These are phyloP conservation scores for Hoplodrina ambigua DNA, from an alignment of 2,888 invertebrate species.

Conservation along the genomic window DNA sequence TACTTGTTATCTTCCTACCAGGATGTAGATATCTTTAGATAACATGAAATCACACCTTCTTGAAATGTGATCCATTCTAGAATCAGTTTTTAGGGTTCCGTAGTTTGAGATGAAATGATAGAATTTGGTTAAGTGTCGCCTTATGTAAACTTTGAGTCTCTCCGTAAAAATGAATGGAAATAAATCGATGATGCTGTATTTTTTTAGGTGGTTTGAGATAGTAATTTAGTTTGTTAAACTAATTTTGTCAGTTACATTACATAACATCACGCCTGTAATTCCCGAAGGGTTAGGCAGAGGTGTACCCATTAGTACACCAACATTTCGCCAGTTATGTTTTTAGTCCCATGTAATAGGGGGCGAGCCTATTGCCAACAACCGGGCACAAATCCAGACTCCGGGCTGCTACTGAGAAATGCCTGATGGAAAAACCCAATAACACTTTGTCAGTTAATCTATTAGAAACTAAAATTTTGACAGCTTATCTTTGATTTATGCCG, in stretches of 20 bases:
- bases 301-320: too few species aligned
- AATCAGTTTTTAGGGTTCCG: neutral
- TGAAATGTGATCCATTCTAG: constrained; percentile 9
- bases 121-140: neutral
- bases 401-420: too few species aligned
- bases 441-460: too few species aligned
- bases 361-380: too few species aligned
- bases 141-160: neutral
- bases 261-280: too few species aligned
- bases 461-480: neutral
- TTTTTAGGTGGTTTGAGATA: neutral
- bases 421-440: too few species aligned
- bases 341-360: too few species aligned
- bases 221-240: neutral
- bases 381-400: too few species aligned
- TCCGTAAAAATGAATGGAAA: constrained; percentile 2
- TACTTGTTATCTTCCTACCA: constrained; percentile 11
- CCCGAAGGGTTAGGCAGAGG: too few species aligned
- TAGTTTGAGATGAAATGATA: neutral
- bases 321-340: too few species aligned
- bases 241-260: neutral
- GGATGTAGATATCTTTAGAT: constrained; percentile 18
- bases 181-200: neutral
- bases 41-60: constrained; percentile 16
- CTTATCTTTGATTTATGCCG: neutral